phyloP scores from a whole-genome alignment of 2,888 invertebrate species.

The Drymonia ruficornis region DNA sequence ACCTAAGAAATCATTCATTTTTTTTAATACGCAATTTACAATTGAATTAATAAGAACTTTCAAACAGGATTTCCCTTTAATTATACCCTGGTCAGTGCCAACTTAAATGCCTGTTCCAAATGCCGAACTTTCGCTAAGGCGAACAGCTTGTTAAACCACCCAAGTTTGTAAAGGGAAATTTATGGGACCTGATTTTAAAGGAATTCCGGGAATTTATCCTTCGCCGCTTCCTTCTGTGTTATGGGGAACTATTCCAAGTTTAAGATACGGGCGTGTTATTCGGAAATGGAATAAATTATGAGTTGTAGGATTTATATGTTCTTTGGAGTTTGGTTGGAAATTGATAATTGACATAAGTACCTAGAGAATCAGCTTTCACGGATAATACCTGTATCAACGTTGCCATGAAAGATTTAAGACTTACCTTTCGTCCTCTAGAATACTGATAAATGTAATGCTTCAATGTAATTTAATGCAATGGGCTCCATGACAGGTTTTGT shows the following conservation, averaged over 20 bases:
- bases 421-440: too few species aligned
- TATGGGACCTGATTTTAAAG: background rate
- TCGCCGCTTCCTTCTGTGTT: background rate
- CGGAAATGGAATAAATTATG: background rate
- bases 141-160: background rate
- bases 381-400: too few species aligned
- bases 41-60: slow-evolving; percentile 4
- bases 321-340: too few species aligned
- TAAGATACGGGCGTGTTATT: background rate
- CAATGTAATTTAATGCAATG: too few species aligned
- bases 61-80: slow-evolving; percentile 12
- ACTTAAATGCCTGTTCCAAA: slow-evolving; percentile 1
- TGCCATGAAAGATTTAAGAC: too few species aligned
- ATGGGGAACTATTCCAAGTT: background rate
- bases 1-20: background rate
- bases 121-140: slow-evolving; percentile 7
- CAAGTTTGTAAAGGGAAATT: background rate
- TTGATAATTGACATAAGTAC: too few species aligned
- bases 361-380: too few species aligned
- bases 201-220: background rate
- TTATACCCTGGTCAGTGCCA: slow-evolving; percentile 10
- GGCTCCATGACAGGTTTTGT: too few species aligned
- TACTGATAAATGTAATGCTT: too few species aligned
- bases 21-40: background rate
- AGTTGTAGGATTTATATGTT: background rate